Evolutionary conservation across 2,113 vertebrate species (phyloP).

Genomic region (Lagenorhynchus albirostris): DNA sequence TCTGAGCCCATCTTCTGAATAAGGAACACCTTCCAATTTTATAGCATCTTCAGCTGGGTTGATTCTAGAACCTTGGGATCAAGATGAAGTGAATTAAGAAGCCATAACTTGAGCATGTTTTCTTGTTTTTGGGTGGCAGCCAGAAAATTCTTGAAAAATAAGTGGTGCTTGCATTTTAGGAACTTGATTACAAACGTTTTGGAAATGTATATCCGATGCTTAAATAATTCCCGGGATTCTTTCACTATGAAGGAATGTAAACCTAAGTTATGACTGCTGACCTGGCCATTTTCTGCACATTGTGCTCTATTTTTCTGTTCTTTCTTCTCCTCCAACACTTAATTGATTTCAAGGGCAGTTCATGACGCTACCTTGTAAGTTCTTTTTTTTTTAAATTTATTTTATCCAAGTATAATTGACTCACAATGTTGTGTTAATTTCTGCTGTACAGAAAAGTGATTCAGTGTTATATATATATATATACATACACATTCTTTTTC

Average conservation of each 20-base stretch:
- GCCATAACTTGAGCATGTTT: background rate
- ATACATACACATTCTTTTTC: background rate
- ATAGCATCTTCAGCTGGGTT: background rate
- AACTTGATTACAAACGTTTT: background rate
- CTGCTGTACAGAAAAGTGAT: background rate
- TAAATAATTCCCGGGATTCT: background rate
- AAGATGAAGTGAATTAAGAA: constrained; percentile 24
- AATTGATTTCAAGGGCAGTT: background rate
- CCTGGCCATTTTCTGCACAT: background rate
- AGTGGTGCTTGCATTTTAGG: constrained; percentile 18
- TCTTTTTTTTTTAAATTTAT: background rate
- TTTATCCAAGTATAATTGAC: background rate
- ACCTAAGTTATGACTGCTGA: constrained; percentile 2
- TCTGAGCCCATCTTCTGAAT: background rate
- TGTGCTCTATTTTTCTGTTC: background rate
- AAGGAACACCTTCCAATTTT: background rate
- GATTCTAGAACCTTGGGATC: background rate
- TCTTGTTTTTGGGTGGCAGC: background rate
- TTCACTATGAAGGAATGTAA: background rate
- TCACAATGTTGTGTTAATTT: background rate
- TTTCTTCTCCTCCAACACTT: background rate
- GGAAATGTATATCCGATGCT: background rate
- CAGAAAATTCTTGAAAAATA: constrained; percentile 47
- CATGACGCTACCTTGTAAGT: background rate
- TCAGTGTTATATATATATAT: background rate